These are phyloP conservation scores for Geodia barretti DNA, from an alignment of 37 sponge, comb jelly and placozoan species.

Conservation along the genomic window DNA sequence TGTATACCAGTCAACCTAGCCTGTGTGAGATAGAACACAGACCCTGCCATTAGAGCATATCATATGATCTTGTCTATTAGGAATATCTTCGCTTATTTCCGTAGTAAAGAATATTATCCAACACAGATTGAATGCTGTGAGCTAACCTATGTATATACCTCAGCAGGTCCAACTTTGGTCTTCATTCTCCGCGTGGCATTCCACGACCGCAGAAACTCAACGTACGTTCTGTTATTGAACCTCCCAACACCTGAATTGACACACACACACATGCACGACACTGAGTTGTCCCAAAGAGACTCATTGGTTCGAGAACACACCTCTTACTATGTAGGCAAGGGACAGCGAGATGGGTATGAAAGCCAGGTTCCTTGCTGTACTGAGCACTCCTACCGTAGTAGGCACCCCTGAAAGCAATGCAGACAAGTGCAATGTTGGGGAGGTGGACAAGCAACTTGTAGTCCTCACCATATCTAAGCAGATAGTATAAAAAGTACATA, in stretches of 20 bases:
- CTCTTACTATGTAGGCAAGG: slow-evolving; percentile 65
- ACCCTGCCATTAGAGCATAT: not conserved
- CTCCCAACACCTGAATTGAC: slow-evolving; percentile 52
- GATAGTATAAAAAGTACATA: slow-evolving; percentile 59
- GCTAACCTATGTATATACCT: slow-evolving; percentile 13
- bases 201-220: slow-evolving; percentile 38
- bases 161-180: slow-evolving; percentile 34
- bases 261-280: slow-evolving; percentile 7
- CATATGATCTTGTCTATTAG: not conserved
- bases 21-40: slow-evolving; percentile 32
- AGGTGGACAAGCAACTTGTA: not conserved
- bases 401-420: slow-evolving; percentile 39
- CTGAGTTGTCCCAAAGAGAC: not conserved
- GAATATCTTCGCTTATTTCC: not conserved
- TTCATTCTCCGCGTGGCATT: slow-evolving; percentile 29
- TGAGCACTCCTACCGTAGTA: slow-evolving; percentile 47
- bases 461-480: slow-evolving; percentile 64
- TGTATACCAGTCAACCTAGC: slow-evolving; percentile 58
- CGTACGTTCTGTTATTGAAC: slow-evolving; percentile 37
- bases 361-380: slow-evolving; percentile 1
- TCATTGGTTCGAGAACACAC: slow-evolving; percentile 16
- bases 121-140: not conserved
- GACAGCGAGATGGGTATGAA: slow-evolving; percentile 63
- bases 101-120: not conserved
- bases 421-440: no score